These are phyloP conservation scores for Chunga burmeisteri DNA, from an alignment of 2,113 vertebrate species.

Conservation along the genomic window DNA sequence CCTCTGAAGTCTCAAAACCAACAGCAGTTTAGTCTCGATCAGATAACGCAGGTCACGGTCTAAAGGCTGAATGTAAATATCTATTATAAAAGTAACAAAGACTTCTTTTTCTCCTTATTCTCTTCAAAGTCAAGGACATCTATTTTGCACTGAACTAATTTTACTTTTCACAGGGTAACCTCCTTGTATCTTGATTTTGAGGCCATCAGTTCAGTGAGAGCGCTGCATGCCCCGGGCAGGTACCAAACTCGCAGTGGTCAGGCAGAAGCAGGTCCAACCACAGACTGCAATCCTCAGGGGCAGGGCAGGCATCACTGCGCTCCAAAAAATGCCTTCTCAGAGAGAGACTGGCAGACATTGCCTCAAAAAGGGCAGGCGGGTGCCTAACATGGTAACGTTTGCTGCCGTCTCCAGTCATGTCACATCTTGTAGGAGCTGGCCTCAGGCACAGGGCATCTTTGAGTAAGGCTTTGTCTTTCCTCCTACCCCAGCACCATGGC, in stretches of 20 bases:
- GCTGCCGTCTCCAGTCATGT: neutral
- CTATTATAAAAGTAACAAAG: neutral
- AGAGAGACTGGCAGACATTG: neutral
- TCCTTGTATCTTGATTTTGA: neutral
- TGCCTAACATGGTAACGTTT: neutral
- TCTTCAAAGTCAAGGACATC: neutral
- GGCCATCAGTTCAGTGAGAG: neutral
- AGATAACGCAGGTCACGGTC: neutral
- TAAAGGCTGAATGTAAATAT: neutral
- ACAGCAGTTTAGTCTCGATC: slow-evolving; percentile 15
- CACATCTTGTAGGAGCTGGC: neutral
- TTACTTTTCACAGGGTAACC: neutral
- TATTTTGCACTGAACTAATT: neutral
- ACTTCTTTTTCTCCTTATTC: neutral
- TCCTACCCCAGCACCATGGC: accelerated
- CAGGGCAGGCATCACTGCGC: neutral
- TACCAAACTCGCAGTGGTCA: neutral
- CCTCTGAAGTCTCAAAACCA: slow-evolving; percentile 14
- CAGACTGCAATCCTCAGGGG: neutral
- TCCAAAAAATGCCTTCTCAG: neutral
- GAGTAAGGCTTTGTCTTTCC: neutral
- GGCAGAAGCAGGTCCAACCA: neutral
- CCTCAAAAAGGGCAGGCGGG: neutral
- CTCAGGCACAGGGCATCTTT: accelerated
- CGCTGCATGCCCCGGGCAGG: accelerated